These are phyloP conservation scores for Syngnathus rostellatus DNA, from an alignment of 2,797 vertebrate genomes.

Conservation along the genomic window DNA sequence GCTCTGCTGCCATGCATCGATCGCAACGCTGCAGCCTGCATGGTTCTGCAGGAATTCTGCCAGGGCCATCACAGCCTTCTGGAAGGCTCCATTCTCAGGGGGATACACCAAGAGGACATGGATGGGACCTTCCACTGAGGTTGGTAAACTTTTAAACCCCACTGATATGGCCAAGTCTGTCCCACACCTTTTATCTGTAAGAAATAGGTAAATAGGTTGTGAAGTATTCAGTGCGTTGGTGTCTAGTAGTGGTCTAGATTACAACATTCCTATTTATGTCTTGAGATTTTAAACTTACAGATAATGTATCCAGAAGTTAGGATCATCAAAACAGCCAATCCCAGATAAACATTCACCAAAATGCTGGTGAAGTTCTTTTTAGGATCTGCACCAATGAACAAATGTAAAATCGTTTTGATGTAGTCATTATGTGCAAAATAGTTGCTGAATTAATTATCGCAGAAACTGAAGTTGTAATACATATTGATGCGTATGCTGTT, in stretches of 20 bases:
- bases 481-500: not conserved
- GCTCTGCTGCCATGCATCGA: conserved; percentile 74
- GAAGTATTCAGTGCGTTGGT: not conserved
- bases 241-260: not conserved
- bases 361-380: not conserved
- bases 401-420: not conserved
- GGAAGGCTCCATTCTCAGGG: conserved; percentile 58
- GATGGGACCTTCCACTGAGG: not conserved
- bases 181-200: conserved; percentile 26
- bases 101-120: conserved; percentile 74
- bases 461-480: not conserved
- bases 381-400: conserved; percentile 9
- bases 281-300: conserved; percentile 43
- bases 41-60: conserved; percentile 67
- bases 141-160: conserved; percentile 12
- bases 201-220: not conserved
- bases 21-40: conserved; percentile 57
- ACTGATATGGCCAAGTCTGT: not conserved
- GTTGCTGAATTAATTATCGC: too few relatives aligned
- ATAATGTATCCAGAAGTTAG: conserved; percentile 35
- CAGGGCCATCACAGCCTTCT: conserved; percentile 65
- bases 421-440: not conserved
- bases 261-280: not conserved
- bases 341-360: conserved; percentile 9
- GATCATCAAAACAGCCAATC: conserved; percentile 21